Conservation (phyloP, 2,888 invertebrate species). For the Cyrtodaria siliqua region DNA sequence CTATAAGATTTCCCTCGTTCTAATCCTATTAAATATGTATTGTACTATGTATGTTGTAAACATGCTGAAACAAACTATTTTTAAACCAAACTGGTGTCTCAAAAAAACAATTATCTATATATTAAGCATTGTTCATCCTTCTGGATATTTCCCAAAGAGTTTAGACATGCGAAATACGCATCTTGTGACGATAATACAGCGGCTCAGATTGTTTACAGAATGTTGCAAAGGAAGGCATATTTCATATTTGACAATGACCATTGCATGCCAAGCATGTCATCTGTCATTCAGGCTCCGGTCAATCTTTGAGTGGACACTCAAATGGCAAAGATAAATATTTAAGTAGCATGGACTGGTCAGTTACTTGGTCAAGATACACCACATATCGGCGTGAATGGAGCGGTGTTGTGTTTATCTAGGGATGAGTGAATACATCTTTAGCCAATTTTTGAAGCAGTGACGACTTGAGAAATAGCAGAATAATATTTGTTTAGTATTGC, state of each 20-base stretch:
- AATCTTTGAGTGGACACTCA: constrained; percentile 34
- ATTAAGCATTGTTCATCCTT: no score
- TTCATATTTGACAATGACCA: constrained; percentile 49
- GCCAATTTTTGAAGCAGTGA: constrained; percentile 12
- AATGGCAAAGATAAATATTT: constrained; percentile 59
- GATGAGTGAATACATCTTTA: constrained; percentile 34
- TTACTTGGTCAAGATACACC: constrained; percentile 34
- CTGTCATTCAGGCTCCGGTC: constrained; percentile 44
- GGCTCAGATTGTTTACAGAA: no score
- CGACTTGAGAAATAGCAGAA: constrained; percentile 10
- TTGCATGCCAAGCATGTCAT: constrained; percentile 58
- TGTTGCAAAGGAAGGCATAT: no score
- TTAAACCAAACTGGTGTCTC: no score
- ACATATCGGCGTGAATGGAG: constrained; percentile 23
- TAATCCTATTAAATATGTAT: no score
- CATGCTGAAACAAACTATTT: no score
- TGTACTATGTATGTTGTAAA: no score
- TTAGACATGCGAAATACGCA: no score
- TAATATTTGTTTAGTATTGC: constrained; percentile 50
- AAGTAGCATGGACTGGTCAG: constrained; percentile 16
- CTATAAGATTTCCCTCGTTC: no score
- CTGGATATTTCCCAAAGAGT: no score
- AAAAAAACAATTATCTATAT: no score
- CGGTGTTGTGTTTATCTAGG: constrained; percentile 11
- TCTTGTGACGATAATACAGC: no score